phyloP scores from a whole-genome alignment of 1,140 invertebrate species.

The Bradysia coprophila region DNA sequence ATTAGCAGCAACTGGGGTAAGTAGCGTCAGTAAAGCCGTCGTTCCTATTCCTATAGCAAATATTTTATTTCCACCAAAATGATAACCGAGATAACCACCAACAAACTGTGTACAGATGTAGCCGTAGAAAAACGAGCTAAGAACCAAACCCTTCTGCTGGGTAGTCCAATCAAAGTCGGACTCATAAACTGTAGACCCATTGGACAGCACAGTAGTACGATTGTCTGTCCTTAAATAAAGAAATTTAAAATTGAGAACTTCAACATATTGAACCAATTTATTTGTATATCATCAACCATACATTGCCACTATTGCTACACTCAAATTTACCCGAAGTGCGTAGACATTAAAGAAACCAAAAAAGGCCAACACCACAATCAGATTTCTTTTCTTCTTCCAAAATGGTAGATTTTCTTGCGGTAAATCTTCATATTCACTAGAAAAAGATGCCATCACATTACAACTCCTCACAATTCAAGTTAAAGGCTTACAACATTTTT shows the following conservation, averaged over 20 bases:
- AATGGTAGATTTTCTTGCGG: too few relatives aligned
- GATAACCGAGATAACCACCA: too few relatives aligned
- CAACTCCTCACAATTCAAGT: too few relatives aligned
- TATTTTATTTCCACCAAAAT: too few relatives aligned
- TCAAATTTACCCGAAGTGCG: conserved; percentile 60
- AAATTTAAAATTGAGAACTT: conserved; percentile 8
- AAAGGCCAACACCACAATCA: conserved; percentile 52
- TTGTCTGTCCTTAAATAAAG: background rate
- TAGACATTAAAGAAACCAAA: conserved; percentile 71
- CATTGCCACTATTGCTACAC: conserved; percentile 71
- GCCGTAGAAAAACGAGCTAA: conserved; percentile 78
- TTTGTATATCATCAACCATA: conserved; percentile 33
- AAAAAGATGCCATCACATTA: too few relatives aligned
- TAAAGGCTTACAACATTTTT: too few relatives aligned
- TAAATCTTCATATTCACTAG: too few relatives aligned
- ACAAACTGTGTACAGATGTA: conserved; percentile 54
- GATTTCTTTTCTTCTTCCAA: conserved; percentile 39
- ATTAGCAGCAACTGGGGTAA: conserved; percentile 61
- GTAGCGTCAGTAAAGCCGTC: conserved; percentile 61
- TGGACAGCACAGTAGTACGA: background rate
- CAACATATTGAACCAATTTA: conserved; percentile 29
- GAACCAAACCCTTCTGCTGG: conserved; percentile 54
- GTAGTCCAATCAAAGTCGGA: conserved; percentile 68
- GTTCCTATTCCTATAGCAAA: conserved; percentile 63
- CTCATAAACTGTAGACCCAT: conserved; percentile 26